These are phyloP conservation scores for Aphidius gifuensis DNA, from an alignment of 1,140 invertebrate genomes.

Conservation along the genomic window DNA sequence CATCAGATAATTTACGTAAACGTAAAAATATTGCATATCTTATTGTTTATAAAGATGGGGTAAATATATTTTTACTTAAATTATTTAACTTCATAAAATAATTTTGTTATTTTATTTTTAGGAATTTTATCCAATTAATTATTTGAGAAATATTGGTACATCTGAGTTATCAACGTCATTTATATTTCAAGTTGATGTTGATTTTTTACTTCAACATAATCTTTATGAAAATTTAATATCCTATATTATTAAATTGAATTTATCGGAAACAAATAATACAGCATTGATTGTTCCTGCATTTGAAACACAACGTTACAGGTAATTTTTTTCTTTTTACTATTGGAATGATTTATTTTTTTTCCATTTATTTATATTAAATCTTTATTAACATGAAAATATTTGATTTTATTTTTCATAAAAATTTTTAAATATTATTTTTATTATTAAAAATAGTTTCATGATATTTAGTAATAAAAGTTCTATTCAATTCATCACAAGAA, in stretches of 20 bases:
- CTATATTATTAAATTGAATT: conserved; percentile 59
- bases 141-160: conserved; percentile 83
- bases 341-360: no score
- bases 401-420: background rate
- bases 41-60: conserved; percentile 88
- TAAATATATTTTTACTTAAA: conserved; percentile 37
- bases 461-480: no score
- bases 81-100: conserved; percentile 7
- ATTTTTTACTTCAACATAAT: conserved; percentile 85
- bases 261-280: conserved; percentile 61
- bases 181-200: conserved; percentile 87
- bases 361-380: no score
- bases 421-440: background rate
- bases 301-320: conserved; percentile 84
- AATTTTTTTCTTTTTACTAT: conserved; percentile 12
- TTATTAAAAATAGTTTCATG: background rate
- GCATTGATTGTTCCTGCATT: conserved; percentile 88
- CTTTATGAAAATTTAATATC: conserved; percentile 75
- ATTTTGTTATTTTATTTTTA: conserved; percentile 48
- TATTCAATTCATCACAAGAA: no score
- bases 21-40: conserved; percentile 89
- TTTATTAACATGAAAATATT: background rate
- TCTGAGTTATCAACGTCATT: conserved; percentile 78
- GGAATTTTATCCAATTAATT: conserved; percentile 92
- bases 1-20: conserved; percentile 70